phyloP scores from a whole-genome alignment of 2,797 vertebrate species.

The Denticeps clupeoides region DNA sequence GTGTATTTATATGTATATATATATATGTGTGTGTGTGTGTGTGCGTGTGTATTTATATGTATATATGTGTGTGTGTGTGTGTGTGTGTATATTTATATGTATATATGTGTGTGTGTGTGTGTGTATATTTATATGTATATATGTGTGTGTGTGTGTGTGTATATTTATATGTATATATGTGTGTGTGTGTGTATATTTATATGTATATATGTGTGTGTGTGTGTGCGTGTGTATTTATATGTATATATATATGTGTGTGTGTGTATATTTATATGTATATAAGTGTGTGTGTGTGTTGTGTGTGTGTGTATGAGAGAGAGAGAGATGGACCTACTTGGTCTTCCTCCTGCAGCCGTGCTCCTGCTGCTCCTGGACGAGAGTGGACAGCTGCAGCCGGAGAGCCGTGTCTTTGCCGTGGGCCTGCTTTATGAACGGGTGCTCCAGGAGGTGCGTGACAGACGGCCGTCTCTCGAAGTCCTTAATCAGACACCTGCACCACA shows the following conservation, averaged over 20 bases:
- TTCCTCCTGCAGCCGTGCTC: slow-evolving; percentile 61
- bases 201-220: neutral
- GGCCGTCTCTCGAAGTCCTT: slow-evolving; percentile 96
- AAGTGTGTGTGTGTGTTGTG: slow-evolving; percentile 3
- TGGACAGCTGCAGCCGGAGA: slow-evolving; percentile 68
- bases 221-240: neutral
- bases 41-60: no score
- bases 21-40: neutral
- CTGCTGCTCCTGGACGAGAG: slow-evolving; percentile 73
- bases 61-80: no score
- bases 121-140: no score
- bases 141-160: no score
- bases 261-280: no score
- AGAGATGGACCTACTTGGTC: slow-evolving; percentile 65
- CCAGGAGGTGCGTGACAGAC: slow-evolving; percentile 85
- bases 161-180: no score
- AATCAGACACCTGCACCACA: slow-evolving; percentile 78
- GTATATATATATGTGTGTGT: neutral
- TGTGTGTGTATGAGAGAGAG: neutral
- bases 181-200: no score
- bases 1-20: neutral
- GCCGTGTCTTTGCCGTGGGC: slow-evolving; percentile 72
- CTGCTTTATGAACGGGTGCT: slow-evolving; percentile 92
- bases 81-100: neutral
- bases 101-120: neutral